Percentiles rank a stretch among this genome's conserved stretches.
Conservation (phyloP, 2,888 invertebrate species). For the Luperina nickerlii region DNA sequence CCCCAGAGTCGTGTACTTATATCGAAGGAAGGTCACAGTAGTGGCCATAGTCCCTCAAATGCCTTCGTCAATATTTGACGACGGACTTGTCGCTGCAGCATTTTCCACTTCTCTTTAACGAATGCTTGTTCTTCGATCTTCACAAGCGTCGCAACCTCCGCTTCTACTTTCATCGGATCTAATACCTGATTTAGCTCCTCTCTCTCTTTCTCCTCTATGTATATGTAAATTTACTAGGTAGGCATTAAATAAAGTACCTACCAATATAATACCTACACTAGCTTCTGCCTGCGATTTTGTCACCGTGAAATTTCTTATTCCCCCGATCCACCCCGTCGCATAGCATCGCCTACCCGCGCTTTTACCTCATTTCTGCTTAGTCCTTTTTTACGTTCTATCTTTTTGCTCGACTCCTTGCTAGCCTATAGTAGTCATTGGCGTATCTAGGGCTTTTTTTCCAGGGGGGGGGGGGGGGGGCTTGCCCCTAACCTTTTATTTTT, state of each 20-base stretch:
- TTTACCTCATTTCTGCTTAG: too few species aligned
- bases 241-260: neutral
- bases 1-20: neutral
- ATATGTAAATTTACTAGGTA: neutral
- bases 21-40: neutral
- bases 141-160: too few species aligned
- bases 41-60: neutral
- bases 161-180: neutral
- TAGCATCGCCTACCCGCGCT: too few species aligned
- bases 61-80: neutral
- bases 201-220: neutral
- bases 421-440: too few species aligned
- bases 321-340: too few species aligned
- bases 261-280: neutral
- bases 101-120: neutral
- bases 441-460: too few species aligned
- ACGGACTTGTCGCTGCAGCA: neutral
- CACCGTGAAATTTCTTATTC: too few species aligned
- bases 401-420: too few species aligned
- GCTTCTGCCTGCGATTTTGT: too few species aligned
- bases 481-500: too few species aligned
- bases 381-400: too few species aligned
- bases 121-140: neutral
- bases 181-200: neutral
- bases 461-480: too few species aligned